Evolutionary conservation across 2,797 vertebrate genomes (phyloP), one percentile per base, ranked within the genome.

Genomic region (Chrosomus eos): DNA sequence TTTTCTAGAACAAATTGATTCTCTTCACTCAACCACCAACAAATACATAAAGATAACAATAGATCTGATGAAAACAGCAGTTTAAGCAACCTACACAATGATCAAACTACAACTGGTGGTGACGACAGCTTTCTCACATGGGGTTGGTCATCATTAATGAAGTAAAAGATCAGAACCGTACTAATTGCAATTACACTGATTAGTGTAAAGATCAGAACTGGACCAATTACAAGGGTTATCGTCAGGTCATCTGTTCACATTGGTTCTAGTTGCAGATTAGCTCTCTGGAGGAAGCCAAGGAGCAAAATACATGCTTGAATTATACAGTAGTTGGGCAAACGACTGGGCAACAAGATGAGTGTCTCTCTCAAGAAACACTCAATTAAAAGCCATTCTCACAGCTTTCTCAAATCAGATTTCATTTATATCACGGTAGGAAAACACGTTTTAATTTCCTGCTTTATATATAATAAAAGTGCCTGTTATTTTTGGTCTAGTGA

Each of bases 171-270:
- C 79, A 88, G 79, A 87, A 82, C 79, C 68, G 55, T 67, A 82
- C 77, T 84, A 87, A 87, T 84, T 87, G 80, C 78, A 10, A 48
- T 64, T 48, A 73, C 86, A 85, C 87, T 81, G 80, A 84, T 45
- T 28, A 55, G 83, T 75, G 62, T 66, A 71, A 76, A 82, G 82
- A 86, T 87, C 79, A 87, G 84, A 88, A 84, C 62, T 74, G 68
- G 84, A 86, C 66, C 77, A 87, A 89, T 87, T 87, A 80, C 38
- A 14, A 74, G 81, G 86, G 87, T 89, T 88, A 89, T 85, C 68
- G 21, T 83, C 81, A 82, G 82, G 80, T 88, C 84, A 85, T 72
- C 74, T 64, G 78, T 67, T 21, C 64, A 48, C 40, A 26, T 67
- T 48, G 62, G 62, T 58, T 71, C 18, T 67, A 58, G 53, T 43